A percentile compares a stretch with the other conserved stretches of the same genome.
These are phyloP conservation scores for Anoplolepis gracilipes DNA, from an alignment of 1,140 invertebrate genomes.

Conservation along the genomic window DNA sequence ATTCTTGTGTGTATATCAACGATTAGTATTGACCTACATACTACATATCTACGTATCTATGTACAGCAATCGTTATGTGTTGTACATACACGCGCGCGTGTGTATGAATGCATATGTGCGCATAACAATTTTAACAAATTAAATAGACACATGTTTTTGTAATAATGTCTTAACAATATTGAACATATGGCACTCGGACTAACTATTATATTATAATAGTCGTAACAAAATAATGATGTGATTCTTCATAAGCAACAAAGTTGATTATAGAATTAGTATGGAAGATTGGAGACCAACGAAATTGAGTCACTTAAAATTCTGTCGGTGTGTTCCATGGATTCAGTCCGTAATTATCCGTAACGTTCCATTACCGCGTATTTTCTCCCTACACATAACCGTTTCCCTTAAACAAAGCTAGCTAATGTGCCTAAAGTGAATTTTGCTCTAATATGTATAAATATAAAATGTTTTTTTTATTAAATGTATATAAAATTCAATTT, in stretches of 20 bases:
- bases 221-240: not conserved
- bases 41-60: too few relatives aligned
- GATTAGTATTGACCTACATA: not conserved
- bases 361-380: constrained; percentile 24
- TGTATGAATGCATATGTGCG: not conserved
- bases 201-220: not conserved
- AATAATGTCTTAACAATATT: not conserved
- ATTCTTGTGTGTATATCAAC: not conserved
- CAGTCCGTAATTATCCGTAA: constrained; percentile 40
- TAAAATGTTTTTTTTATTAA: not conserved
- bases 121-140: not conserved
- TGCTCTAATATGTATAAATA: not conserved
- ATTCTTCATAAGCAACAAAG: constrained; percentile 35
- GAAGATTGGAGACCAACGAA: not conserved
- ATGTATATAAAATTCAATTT: not conserved
- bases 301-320: constrained; percentile 46
- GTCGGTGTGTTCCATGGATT: not conserved
- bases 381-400: not conserved
- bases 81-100: too few relatives aligned
- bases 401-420: not conserved
- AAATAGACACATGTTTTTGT: not conserved
- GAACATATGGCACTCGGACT: not conserved
- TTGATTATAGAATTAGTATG: constrained; percentile 36
- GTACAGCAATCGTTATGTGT: not conserved
- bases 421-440: not conserved